Percentiles rank a stretch among this genome's conserved stretches.
Evolutionary conservation across 2,888 invertebrate species (phyloP).

Genomic region (Yponomeuta plumbellus): DNA sequence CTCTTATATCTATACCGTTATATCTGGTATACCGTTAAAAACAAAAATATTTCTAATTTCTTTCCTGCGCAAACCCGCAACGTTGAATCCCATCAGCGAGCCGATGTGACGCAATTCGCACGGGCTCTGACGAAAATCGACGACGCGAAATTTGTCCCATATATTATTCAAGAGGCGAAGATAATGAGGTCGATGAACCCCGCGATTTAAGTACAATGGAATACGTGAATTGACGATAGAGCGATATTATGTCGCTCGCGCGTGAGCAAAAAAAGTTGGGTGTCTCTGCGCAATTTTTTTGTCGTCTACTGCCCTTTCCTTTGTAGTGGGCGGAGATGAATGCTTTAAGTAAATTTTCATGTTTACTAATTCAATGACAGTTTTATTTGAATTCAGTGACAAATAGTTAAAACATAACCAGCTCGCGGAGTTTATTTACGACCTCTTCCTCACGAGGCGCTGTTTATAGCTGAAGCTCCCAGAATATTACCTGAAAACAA

Average conservation of each 20-base stretch:
- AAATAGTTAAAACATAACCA: not conserved
- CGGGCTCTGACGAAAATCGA: conserved; percentile 38
- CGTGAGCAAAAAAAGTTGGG: not conserved
- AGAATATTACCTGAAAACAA: conserved; percentile 10
- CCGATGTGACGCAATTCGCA: conserved; percentile 35
- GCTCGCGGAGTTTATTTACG: not conserved
- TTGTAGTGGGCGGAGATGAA: not conserved
- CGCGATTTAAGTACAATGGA: conserved; percentile 48
- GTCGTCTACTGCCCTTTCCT: not conserved
- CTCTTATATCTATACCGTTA: no score
- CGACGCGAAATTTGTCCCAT: conserved; percentile 61
- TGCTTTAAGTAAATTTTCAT: not conserved
- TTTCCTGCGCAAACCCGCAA: not conserved
- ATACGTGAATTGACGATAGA: conserved; percentile 23
- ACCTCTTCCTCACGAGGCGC: not conserved
- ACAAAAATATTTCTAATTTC: not conserved
- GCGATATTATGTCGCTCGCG: not conserved
- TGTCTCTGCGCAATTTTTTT: conserved; percentile 2
- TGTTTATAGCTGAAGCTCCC: not conserved
- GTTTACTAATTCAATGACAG: not conserved
- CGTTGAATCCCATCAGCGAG: not conserved
- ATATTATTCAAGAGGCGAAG: conserved; percentile 59
- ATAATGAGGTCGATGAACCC: conserved; percentile 65
- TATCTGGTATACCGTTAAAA: not conserved
- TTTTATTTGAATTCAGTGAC: not conserved